These are phyloP conservation scores for Hemicordylus capensis DNA, from an alignment of 2,113 vertebrate genomes.

Conservation along the genomic window DNA sequence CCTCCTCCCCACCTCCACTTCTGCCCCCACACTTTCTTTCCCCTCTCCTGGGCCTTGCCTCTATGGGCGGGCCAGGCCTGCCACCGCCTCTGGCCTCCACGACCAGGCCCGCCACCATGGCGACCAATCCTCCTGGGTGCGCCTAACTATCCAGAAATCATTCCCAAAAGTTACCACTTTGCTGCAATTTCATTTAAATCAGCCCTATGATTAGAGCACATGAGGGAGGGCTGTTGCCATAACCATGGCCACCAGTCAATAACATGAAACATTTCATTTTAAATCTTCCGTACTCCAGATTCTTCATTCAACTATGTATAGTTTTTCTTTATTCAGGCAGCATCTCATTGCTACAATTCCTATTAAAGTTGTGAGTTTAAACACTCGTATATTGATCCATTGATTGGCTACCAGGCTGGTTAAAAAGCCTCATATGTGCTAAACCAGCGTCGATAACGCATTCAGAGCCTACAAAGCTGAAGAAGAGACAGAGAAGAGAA, in stretches of 20 bases:
- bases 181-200: not conserved
- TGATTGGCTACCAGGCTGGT: conserved; percentile 58
- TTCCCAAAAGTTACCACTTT: not conserved
- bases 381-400: conserved; percentile 63
- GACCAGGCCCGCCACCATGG: too few relatives aligned
- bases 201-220: not conserved
- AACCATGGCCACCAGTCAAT: not conserved
- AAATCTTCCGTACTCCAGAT: conserved; percentile 23
- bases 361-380: conserved; percentile 58
- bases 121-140: too few relatives aligned
- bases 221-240: not conserved
- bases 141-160: not conserved
- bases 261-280: not conserved
- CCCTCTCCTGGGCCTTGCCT: too few relatives aligned
- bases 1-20: too few relatives aligned
- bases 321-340: conserved; percentile 43
- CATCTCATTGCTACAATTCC: conserved; percentile 28
- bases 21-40: too few relatives aligned
- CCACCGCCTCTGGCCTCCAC: too few relatives aligned
- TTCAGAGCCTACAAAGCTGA: conserved; percentile 49
- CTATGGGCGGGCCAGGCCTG: too few relatives aligned
- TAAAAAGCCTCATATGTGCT: conserved; percentile 49
- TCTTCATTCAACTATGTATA: conserved; percentile 40
- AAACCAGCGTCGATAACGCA: conserved; percentile 49
- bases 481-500: not conserved